These are phyloP conservation scores for Apeira syringaria DNA, from an alignment of 2,888 invertebrate genomes.

Conservation along the genomic window DNA sequence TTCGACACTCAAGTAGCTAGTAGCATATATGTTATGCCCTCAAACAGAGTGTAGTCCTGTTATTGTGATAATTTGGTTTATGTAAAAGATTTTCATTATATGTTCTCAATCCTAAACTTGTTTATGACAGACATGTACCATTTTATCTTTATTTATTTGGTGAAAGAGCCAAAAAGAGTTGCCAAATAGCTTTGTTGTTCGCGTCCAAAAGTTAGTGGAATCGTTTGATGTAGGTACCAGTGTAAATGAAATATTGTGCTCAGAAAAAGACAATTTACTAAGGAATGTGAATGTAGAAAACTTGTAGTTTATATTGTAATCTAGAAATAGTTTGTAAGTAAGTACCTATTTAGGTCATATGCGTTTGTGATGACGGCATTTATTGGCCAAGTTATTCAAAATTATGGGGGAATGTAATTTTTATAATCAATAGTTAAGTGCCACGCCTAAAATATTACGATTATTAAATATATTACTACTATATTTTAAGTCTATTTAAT, in stretches of 20 bases:
- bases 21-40: slow-evolving; percentile 1
- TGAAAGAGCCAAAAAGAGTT: slow-evolving; percentile 75
- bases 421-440: slow-evolving; percentile 73
- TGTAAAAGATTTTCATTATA: slow-evolving; percentile 5
- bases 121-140: neutral
- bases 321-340: slow-evolving; percentile 39
- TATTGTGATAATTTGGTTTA: slow-evolving; percentile 62
- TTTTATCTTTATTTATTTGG: slow-evolving; percentile 53
- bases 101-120: neutral
- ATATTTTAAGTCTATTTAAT: slow-evolving; percentile 73
- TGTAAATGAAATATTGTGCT: slow-evolving; percentile 59
- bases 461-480: slow-evolving; percentile 38
- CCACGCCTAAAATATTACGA: slow-evolving; percentile 73
- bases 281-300: slow-evolving; percentile 50
- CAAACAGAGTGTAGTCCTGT: slow-evolving; percentile 33
- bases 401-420: slow-evolving; percentile 66
- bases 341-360: slow-evolving; percentile 31
- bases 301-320: slow-evolving; percentile 43
- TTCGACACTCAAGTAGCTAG: neutral
- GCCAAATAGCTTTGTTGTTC: slow-evolving; percentile 70
- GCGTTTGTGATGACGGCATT: slow-evolving; percentile 75
- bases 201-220: slow-evolving; percentile 54
- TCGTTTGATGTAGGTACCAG: slow-evolving; percentile 36
- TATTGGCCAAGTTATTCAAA: slow-evolving; percentile 73
- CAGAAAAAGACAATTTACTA: slow-evolving; percentile 76